Evolutionary conservation across 2,113 vertebrate species (phyloP).

Genomic region (Chitala chitala): DNA sequence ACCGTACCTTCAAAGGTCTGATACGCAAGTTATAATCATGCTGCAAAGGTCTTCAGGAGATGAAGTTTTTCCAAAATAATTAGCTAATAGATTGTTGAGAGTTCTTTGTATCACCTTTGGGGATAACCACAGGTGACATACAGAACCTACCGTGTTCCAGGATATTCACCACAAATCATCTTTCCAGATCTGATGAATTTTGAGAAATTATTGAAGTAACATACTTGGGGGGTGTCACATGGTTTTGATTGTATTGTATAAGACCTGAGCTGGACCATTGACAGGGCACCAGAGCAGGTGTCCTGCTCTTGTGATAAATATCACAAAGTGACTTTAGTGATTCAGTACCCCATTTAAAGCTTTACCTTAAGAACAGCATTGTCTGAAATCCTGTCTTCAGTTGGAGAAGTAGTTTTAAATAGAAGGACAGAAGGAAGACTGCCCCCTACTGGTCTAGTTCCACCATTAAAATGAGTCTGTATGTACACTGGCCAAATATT

Average conservation of each 20-base stretch:
- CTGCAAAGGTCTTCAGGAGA: neutral
- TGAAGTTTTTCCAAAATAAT: neutral
- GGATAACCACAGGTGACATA: neutral
- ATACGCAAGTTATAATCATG: neutral
- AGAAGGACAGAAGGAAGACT: neutral
- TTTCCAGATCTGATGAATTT: neutral
- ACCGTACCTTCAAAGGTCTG: neutral
- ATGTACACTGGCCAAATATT: neutral
- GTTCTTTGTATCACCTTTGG: neutral
- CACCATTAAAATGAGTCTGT: neutral
- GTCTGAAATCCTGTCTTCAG: neutral
- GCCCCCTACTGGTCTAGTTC: neutral
- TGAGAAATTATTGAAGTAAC: neutral
- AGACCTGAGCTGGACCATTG: neutral
- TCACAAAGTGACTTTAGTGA: too few relatives aligned
- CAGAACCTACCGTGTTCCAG: neutral
- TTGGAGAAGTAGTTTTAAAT: conserved; percentile 5
- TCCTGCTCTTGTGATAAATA: too few relatives aligned
- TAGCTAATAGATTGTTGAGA: neutral
- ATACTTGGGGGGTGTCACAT: neutral
- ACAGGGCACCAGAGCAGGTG: neutral
- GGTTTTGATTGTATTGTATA: neutral
- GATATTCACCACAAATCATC: neutral
- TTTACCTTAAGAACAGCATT: neutral
- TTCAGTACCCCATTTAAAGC: too few relatives aligned